Evolutionary conservation across 2,888 invertebrate genomes (phyloP), one percentile per base, ranked within the genome.

Genomic region (Lagria hirta): DNA sequence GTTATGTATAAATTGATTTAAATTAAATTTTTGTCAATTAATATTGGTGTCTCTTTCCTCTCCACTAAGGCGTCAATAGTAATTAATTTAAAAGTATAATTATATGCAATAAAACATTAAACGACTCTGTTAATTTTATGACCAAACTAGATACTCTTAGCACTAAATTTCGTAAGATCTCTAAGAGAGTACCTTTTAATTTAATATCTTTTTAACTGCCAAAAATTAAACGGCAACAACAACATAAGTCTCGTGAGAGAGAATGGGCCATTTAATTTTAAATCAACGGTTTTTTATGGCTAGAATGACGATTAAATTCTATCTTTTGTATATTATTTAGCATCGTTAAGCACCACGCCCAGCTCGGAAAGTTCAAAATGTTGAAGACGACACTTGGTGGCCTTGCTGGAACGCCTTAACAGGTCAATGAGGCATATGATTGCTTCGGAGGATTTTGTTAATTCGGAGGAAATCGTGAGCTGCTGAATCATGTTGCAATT

Each of bases 351-450:
- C n/a, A 11, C 29, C 20, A 34, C 8, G 20, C 18, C 24, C 17
- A 14, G 29, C 7, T 11, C 14, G 27, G 26, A 18, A 33, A 26
- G 3, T 14, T 8, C 28, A 22, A 24, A 42, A 23, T 35, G 42
- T 41, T 27, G 16, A 27, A 43, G 62, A 62, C 61, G 62, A 62
- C 59, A 62, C 62, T 53, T 38, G 62, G 53, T 61, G 48, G 55
- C 62, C 62, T 62, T 62, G 62, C 42, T 17, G 23, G 32, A 26
- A 18, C 37, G 30, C 27, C 42, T 26, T 26, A 22, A 22, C 30
- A n/a, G 15, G 33, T 17, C 33, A 36, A n/a, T 18, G 20, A 38
- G 22, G 26, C 27, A 17, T 27, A 12, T 28, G 23, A 17, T 30
- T 40, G 18, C 30, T n/a, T n/a, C n/a, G n/a, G n/a, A n/a, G n/a